These are phyloP conservation scores for Eleutherodactylus coqui DNA, from an alignment of 2,797 vertebrate species.

Conservation along the genomic window DNA sequence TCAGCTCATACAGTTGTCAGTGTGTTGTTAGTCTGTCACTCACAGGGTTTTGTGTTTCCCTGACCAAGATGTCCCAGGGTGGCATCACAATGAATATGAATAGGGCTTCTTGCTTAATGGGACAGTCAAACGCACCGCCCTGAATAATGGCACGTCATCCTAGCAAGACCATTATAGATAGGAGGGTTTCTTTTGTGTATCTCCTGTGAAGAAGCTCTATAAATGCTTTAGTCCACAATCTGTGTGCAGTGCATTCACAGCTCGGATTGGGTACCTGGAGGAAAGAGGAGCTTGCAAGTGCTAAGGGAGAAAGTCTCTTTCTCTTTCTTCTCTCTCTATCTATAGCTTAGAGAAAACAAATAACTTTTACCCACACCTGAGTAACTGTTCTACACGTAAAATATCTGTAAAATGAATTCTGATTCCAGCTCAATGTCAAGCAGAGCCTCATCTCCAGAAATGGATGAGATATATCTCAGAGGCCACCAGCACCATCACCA, in stretches of 20 bases:
- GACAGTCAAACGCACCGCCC: constrained; percentile 91
- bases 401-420: constrained; percentile 90
- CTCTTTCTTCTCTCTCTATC: constrained; percentile 59
- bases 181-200: constrained; percentile 92
- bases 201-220: constrained; percentile 82
- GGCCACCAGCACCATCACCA: constrained; percentile 76
- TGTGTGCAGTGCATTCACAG: constrained; percentile 73
- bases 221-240: constrained; percentile 83
- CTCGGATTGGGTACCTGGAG: constrained; percentile 56
- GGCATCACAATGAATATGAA: constrained; percentile 93
- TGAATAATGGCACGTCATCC: constrained; percentile 91
- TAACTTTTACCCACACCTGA: constrained; percentile 63
- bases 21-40: constrained; percentile 74
- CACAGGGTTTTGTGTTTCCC: constrained; percentile 76
- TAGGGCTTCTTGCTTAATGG: constrained; percentile 89
- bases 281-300: constrained; percentile 48
- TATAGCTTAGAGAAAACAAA: background rate
- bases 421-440: constrained; percentile 93
- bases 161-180: constrained; percentile 90
- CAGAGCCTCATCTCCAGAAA: constrained; percentile 97
- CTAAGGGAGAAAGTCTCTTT: constrained; percentile 10
- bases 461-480: constrained; percentile 92
- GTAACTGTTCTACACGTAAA: constrained; percentile 70
- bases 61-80: constrained; percentile 81
- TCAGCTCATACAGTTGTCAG: constrained; percentile 68